Conservation (phyloP, 2,113 vertebrate species). For the Shinisaurus crocodilurus region DNA sequence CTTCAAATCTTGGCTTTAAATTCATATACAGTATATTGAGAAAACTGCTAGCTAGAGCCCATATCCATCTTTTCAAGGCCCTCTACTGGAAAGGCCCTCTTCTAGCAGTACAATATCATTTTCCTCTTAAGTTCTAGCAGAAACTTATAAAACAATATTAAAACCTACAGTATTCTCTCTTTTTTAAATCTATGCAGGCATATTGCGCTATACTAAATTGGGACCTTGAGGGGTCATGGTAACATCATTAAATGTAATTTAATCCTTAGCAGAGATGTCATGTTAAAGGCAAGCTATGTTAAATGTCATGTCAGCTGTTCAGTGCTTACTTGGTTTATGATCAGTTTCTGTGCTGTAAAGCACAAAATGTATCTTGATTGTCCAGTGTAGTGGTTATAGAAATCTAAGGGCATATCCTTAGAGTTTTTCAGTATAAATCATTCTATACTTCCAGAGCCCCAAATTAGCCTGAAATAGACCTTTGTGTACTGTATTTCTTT, state of each 20-base stretch:
- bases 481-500: background rate
- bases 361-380: background rate
- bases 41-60: background rate
- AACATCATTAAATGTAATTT: conserved; percentile 10
- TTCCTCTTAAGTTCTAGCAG: background rate
- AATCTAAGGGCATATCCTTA: background rate
- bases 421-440: background rate
- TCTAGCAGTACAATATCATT: background rate
- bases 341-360: rapidly evolving
- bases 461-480: background rate
- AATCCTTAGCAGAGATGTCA: background rate
- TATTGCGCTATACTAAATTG: background rate
- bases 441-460: background rate
- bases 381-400: background rate
- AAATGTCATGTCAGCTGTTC: background rate
- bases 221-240: background rate
- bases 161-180: rapidly evolving
- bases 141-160: background rate
- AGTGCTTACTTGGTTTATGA: background rate
- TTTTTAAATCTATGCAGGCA: conserved; percentile 14
- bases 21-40: background rate
- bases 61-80: conserved; percentile 5
- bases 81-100: background rate
- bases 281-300: background rate
- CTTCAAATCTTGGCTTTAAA: background rate